Base-by-base conservation (phyloP, 2,888 invertebrate genomes). In the Drosophila lacicola region DNA sequence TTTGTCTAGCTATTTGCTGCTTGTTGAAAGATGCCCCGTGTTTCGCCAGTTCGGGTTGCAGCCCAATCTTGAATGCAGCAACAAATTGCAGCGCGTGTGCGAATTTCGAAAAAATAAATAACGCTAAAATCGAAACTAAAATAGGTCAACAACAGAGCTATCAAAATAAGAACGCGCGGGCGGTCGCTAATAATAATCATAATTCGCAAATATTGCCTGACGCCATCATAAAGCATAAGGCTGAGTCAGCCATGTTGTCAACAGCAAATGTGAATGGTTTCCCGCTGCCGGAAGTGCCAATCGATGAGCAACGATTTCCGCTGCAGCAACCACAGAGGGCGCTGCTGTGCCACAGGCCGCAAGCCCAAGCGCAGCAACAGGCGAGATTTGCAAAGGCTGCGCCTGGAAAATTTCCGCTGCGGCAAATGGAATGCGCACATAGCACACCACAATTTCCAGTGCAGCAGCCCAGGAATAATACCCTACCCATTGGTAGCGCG, bases 81-180 rank as follows among this genome's bases (percentile, higher is more conserved):
- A 65, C 62, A 65, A 63, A 44, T 45, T 62, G 39, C 41, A 61
- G 64, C 63, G 74, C 64, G 64, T 53, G 47, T 62, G 56, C 44
- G 3, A 60, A 39, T 65, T 55, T 29, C 2, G 29, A 49, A 55
- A 66, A 45, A 58, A 54, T 47, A 51, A 54, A 54, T 50, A 55
- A 5, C 34, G 41, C 25, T 14, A 8, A 29, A 29, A 1, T 8
- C 2, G 8, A 29, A 29, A 17, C 25, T 17, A 73, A 74, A 78
- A 89, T 80, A 88, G 85, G 85, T 82, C 88, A 82, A 56, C 65
- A 76, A 51, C 58, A 84, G 68, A 84, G 71, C 57, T 29, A 54
- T 33, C 69, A 57, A 33, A 29, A 19, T 44, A 25, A 33, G 33
- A 54, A 33, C 53, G 60, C 68, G 65, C 50, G 44, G 63, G 65